Evolutionary conservation across 2,797 vertebrate genomes (phyloP).

Genomic region (Pseudochromis fuscus): DNA sequence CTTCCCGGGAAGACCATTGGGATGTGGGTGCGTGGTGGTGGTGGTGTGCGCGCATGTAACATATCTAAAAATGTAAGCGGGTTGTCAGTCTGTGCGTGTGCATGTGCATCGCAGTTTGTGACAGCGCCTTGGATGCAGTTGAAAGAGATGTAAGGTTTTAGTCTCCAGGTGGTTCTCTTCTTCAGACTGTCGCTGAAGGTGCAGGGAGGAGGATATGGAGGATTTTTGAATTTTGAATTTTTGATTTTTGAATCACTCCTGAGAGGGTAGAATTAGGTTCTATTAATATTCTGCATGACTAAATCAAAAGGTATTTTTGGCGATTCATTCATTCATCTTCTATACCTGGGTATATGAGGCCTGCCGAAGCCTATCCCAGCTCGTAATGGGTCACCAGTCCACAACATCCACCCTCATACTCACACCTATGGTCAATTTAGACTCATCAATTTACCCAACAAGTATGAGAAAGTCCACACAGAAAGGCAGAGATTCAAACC

Average conservation of each 20-base stretch:
- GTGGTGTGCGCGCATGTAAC: constrained; percentile 33
- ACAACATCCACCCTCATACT: too few species aligned
- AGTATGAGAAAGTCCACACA: too few species aligned
- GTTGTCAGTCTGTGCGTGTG: constrained; percentile 31
- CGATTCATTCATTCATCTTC: too few species aligned
- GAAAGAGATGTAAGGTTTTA: constrained; percentile 59
- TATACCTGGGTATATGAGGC: too few species aligned
- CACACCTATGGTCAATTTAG: too few species aligned
- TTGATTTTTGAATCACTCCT: constrained; percentile 22
- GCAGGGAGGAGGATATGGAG: constrained; percentile 28
- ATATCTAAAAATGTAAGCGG: constrained; percentile 43
- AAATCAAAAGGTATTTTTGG: background rate
- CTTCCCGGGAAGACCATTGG: constrained; percentile 74
- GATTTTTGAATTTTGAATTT: constrained; percentile 22
- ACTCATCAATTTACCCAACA: too few species aligned
- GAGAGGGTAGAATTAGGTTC: constrained; percentile 14
- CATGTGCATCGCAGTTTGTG: constrained; percentile 21
- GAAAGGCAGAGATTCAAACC: too few species aligned
- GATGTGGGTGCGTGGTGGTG: constrained; percentile 49
- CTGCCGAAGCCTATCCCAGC: too few species aligned
- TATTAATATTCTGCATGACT: constrained; percentile 29
- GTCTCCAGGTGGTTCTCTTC: constrained; percentile 69
- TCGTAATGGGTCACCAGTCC: too few species aligned
- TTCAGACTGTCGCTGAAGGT: constrained; percentile 46
- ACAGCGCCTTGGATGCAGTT: constrained; percentile 65